Conservation (phyloP, 2,888 invertebrate species). For the Callyntrura sp. region DNA sequence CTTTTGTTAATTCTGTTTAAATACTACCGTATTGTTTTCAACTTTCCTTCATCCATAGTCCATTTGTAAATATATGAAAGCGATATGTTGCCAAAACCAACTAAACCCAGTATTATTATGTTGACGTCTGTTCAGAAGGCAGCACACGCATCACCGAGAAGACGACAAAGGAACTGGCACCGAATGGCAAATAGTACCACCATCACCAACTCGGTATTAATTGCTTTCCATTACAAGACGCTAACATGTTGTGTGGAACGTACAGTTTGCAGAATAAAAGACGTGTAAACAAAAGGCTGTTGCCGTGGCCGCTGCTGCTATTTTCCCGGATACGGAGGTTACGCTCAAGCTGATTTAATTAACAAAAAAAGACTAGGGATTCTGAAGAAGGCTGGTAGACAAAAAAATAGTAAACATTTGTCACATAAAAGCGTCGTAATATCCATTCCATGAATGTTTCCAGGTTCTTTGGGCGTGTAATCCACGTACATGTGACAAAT, state of each 20-base stretch:
- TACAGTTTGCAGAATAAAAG: conserved; percentile 4
- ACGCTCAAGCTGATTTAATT: conserved; percentile 19
- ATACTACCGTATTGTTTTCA: background rate
- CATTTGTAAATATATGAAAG: background rate
- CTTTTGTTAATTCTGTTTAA: background rate
- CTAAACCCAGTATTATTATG: background rate
- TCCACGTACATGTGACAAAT: conserved; percentile 61
- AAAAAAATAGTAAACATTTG: conserved; percentile 23
- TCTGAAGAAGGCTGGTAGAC: background rate
- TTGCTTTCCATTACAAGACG: conserved; percentile 50
- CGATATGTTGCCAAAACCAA: background rate
- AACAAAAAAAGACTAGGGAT: conserved; percentile 14
- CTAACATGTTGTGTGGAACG: background rate
- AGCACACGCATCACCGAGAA: conserved; percentile 23
- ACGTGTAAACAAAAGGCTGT: conserved; percentile 6
- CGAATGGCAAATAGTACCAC: conserved; percentile 39
- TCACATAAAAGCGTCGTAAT: conserved; percentile 36
- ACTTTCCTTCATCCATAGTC: conserved; percentile 21
- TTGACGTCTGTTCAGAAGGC: background rate
- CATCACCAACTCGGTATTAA: conserved; percentile 56
- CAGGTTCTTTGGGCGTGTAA: conserved; percentile 59
- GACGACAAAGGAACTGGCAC: conserved; percentile 12
- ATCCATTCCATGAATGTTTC: conserved; percentile 59
- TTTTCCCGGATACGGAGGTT: background rate
- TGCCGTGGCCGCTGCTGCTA: background rate